These are phyloP conservation scores for Metaphire vulgaris DNA, from an alignment of 1,140 invertebrate species.

Conservation along the genomic window DNA sequence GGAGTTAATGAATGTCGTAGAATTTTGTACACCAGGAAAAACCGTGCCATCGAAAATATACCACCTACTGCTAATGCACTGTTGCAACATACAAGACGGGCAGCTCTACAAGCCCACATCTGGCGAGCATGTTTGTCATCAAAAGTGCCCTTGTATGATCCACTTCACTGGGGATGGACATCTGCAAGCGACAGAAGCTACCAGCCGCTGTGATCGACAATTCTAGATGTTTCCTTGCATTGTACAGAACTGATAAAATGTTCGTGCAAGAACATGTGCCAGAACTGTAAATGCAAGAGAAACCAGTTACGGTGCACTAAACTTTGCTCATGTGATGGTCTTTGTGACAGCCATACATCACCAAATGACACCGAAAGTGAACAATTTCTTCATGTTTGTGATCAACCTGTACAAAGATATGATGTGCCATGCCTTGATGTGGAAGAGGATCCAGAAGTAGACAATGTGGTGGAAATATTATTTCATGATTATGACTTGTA, in stretches of 20 bases:
- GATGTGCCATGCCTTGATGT: too few species aligned
- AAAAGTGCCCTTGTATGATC: neutral
- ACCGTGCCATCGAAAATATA: neutral
- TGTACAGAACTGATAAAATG: neutral
- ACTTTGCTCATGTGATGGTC: neutral
- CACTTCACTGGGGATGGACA: neutral
- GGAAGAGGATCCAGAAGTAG: too few species aligned
- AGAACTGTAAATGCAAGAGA: neutral
- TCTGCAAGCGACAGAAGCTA: neutral
- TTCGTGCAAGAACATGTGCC: neutral
- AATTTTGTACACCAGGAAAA: neutral
- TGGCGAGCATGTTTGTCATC: neutral
- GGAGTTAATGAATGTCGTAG: neutral
- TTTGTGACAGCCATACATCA: too few species aligned
- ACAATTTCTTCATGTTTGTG: too few species aligned
- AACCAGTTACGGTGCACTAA: conserved; percentile 4
- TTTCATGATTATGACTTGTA: too few species aligned
- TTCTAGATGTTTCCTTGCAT: neutral
- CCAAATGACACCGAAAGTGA: too few species aligned
- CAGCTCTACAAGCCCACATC: neutral
- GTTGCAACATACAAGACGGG: neutral
- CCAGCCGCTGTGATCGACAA: neutral
- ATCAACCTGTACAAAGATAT: too few species aligned
- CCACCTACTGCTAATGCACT: neutral
- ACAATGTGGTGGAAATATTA: too few species aligned